These are phyloP conservation scores for Volucella inanis DNA, from an alignment of 2,888 invertebrate species.

Conservation along the genomic window DNA sequence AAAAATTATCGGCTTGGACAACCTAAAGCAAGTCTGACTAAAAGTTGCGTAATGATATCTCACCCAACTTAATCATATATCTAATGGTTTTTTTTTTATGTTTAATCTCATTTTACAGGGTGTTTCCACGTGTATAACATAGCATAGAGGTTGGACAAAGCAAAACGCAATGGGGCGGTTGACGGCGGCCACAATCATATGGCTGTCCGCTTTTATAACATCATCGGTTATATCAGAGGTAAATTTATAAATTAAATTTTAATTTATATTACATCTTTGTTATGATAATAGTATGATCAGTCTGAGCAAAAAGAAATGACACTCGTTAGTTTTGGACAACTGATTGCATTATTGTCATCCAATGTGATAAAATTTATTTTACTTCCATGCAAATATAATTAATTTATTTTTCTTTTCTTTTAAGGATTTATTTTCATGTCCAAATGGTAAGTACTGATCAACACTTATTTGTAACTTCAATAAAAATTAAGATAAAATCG, in stretches of 20 bases:
- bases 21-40: neutral
- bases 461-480: neutral
- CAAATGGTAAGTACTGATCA: constrained; percentile 81
- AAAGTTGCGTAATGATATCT: constrained; percentile 6
- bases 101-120: constrained; percentile 54
- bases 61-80: constrained; percentile 17
- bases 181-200: constrained; percentile 83
- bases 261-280: too few species aligned
- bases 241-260: constrained; percentile 46
- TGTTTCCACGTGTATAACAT: constrained; percentile 43
- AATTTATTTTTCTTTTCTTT: constrained; percentile 63
- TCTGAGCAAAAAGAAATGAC: neutral
- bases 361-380: neutral
- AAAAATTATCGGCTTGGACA: constrained; percentile 1
- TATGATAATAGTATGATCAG: neutral
- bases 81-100: constrained; percentile 14
- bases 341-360: neutral
- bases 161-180: constrained; percentile 80
- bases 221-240: constrained; percentile 76
- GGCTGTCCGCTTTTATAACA: constrained; percentile 82
- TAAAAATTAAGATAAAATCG: neutral
- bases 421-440: constrained; percentile 82
- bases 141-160: constrained; percentile 56
- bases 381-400: neutral
- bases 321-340: neutral